Evolutionary conservation across 2,113 vertebrate species (phyloP), one percentile per base, ranked within the genome.

Genomic region (Boleophthalmus pectinirostris): DNA sequence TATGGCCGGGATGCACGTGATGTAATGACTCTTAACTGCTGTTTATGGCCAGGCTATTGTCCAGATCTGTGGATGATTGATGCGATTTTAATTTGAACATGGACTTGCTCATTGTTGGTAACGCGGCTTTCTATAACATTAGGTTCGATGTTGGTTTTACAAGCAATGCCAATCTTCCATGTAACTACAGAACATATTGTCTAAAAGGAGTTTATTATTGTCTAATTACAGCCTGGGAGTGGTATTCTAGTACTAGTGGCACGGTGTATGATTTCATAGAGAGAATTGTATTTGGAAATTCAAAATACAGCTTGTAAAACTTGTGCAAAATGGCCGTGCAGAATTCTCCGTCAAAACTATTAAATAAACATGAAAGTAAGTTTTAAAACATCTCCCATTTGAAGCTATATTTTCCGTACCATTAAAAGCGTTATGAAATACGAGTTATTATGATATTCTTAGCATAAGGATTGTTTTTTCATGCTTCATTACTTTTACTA

Each of bases 381-480:
- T 84, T 66, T 77, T 58, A 53, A 73, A 76, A 66, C 73, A 72
- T 82, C 88, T 86, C 84, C 80, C 70, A 78, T 16, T 64, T 77
- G 71, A 83, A 75, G 73, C 70, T 87, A 24, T 74, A 66, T 87
- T 84, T 87, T 74, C 88, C 35, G 45, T 76, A 71, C 78, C 81
- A 86, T 88, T 82, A 83, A 73, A 91, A 85, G 79, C 82, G 82
- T 78, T 73, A 75, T 72, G 61, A 78, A 74, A 84, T 82, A 71
- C 79, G 85, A 73, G 29, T 5, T 78, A 82, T 85, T 81, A 74
- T 73, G 60, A 29, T 80, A 83, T 87, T 86, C 68, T 83, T 73
- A 72, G 70, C 77, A 74, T 82, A 68, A 81, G 13, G 77, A 73
- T 79, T 79, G 82, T 84, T 54, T 69, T 84, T 80, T 68, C 47